Percentiles rank a stretch among this genome's conserved stretches.
phyloP scores from a whole-genome alignment of 1,140 invertebrate genomes.

The Drosophila novamexicana region DNA sequence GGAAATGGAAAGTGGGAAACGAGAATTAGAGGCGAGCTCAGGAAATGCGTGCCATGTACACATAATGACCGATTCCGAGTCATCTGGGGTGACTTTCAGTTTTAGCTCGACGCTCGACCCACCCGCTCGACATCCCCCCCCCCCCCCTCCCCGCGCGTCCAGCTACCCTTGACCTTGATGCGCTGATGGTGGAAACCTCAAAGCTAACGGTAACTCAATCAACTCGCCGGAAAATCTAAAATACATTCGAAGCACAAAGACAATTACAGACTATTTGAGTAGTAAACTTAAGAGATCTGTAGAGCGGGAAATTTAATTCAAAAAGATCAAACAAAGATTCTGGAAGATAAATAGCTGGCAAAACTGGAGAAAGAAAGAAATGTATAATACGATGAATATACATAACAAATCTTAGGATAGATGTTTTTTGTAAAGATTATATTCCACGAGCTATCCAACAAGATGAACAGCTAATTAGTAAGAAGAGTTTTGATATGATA shows the following conservation, averaged over 20 bases:
- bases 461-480: too few species aligned
- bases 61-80: conserved; percentile 35
- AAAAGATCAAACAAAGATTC: too few species aligned
- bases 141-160: not conserved
- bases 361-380: too few species aligned
- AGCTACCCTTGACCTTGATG: conserved; percentile 41
- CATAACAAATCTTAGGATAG: too few species aligned
- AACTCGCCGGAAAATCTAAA: conserved; percentile 2
- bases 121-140: conserved; percentile 4
- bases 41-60: conserved; percentile 43
- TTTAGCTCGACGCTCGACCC: not conserved
- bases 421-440: too few species aligned
- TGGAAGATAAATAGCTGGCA: too few species aligned
- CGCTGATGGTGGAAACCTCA: conserved; percentile 22
- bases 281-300: too few species aligned
- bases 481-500: too few species aligned
- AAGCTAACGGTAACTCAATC: conserved; percentile 30
- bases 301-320: too few species aligned
- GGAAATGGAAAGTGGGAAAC: not conserved
- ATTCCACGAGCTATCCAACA: too few species aligned
- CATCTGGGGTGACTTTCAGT: conserved; percentile 29
- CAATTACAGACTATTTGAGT: not conserved
- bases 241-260: conserved; percentile 10
- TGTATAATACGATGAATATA: too few species aligned
- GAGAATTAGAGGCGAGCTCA: conserved; percentile 21